phyloP scores from a whole-genome alignment of 2,113 vertebrate species.

The Sander lucioperca region DNA sequence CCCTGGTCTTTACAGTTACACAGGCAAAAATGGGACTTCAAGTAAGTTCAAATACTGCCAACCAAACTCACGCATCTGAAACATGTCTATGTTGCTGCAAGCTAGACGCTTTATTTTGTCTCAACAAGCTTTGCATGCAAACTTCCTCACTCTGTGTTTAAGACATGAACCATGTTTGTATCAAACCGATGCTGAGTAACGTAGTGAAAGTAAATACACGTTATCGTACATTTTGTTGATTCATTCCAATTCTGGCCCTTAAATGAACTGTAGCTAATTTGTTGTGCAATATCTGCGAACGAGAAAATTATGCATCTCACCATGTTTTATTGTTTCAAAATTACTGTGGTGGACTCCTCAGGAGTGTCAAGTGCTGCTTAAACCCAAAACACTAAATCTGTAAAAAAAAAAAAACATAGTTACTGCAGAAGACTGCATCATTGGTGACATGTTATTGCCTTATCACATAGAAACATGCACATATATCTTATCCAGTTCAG shows the following conservation, averaged over 20 bases:
- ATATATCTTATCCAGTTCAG: background rate
- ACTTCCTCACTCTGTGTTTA: background rate
- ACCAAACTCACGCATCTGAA: background rate
- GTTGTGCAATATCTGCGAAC: background rate
- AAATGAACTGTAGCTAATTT: background rate
- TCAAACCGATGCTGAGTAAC: no score
- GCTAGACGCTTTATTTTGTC: background rate
- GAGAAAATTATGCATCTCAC: background rate
- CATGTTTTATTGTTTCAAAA: slow-evolving; percentile 7
- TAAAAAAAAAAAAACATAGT: background rate
- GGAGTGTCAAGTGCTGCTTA: background rate
- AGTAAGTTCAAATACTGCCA: background rate
- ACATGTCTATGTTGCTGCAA: background rate
- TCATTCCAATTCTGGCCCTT: background rate
- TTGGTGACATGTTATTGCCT: background rate
- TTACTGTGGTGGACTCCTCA: background rate
- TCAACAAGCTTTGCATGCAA: background rate
- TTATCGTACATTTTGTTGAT: background rate
- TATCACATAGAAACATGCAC: background rate
- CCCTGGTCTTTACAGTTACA: background rate
- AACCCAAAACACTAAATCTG: background rate
- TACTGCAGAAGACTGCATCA: background rate
- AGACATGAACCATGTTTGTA: no score
- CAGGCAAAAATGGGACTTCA: background rate
- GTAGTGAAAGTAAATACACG: background rate